A percentile compares a stretch with the other conserved stretches of the same genome.
These are phyloP conservation scores for Mus spretus DNA, from an alignment of 2,797 vertebrate genomes.

Conservation along the genomic window DNA sequence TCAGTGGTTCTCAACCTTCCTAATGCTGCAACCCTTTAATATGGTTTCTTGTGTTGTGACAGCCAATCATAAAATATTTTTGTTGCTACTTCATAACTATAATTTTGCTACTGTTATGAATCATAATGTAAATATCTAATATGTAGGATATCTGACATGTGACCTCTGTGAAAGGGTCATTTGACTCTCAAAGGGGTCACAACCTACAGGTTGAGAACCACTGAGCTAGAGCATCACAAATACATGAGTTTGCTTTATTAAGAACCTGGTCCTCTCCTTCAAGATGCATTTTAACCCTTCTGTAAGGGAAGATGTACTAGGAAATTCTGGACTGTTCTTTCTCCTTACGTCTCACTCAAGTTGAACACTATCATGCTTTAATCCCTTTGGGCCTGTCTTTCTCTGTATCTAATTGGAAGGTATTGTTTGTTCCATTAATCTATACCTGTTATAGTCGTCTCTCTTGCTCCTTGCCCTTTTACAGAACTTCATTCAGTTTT, in stretches of 20 bases:
- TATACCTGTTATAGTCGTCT: background rate
- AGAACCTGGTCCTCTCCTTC: conserved; percentile 25
- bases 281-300: conserved; percentile 23
- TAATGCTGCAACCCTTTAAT: background rate
- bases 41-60: background rate
- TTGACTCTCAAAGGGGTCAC: background rate
- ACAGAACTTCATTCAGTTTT: background rate
- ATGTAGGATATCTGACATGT: background rate
- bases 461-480: conserved; percentile 13
- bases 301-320: conserved; percentile 28
- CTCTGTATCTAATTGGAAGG: background rate
- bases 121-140: background rate
- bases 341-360: conserved; percentile 4
- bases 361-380: background rate
- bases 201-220: background rate
- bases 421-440: background rate
- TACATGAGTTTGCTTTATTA: conserved; percentile 38
- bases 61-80: background rate
- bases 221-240: background rate
- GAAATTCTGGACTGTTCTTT: conserved; percentile 50
- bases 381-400: background rate
- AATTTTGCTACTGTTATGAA: background rate
- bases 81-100: background rate
- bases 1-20: background rate
- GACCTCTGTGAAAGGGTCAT: background rate